phyloP scores from a whole-genome alignment of 1,140 invertebrate species.

The Idris sp. region DNA sequence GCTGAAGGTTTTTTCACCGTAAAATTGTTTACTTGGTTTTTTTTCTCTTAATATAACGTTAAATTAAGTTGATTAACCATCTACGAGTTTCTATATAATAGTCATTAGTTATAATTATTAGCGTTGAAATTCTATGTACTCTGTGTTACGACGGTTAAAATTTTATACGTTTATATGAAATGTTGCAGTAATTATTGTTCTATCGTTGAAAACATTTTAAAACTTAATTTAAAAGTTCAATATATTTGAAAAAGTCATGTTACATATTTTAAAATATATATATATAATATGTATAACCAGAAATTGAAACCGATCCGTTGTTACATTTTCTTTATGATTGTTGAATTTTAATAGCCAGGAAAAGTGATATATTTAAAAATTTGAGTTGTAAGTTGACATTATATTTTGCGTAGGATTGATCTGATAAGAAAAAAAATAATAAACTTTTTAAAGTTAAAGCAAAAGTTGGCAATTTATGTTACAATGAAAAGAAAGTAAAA shows the following conservation, averaged over 20 bases:
- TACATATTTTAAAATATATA: conserved; percentile 15
- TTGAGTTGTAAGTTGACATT: conserved; percentile 9
- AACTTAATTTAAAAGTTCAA: conserved; percentile 7
- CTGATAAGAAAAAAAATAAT: not conserved
- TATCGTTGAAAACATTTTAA: conserved; percentile 11
- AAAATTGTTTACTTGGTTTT: too few species aligned
- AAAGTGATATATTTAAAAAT: conserved; percentile 30
- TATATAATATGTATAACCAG: conserved; percentile 9
- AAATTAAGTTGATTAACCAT: conserved; percentile 6
- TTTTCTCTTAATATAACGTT: conserved; percentile 34
- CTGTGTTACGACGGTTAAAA: conserved; percentile 31
- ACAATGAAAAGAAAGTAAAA: conserved; percentile 27
- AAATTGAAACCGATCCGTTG: conserved; percentile 17
- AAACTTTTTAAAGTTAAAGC: too few species aligned
- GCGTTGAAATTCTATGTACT: conserved; percentile 33
- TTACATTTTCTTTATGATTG: conserved; percentile 20
- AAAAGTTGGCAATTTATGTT: conserved; percentile 1
- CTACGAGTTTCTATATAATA: conserved; percentile 3
- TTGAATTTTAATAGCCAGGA: conserved; percentile 14
- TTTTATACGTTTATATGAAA: conserved; percentile 49
- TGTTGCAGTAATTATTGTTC: conserved; percentile 30
- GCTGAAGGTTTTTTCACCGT: too few species aligned
- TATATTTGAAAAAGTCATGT: conserved; percentile 7
- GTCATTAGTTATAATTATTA: conserved; percentile 12
- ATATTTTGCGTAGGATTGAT: conserved; percentile 23